Evolutionary conservation across 2,888 invertebrate genomes (phyloP), one percentile per base, ranked within the genome.

Genomic region (Apocheima hispidaria): DNA sequence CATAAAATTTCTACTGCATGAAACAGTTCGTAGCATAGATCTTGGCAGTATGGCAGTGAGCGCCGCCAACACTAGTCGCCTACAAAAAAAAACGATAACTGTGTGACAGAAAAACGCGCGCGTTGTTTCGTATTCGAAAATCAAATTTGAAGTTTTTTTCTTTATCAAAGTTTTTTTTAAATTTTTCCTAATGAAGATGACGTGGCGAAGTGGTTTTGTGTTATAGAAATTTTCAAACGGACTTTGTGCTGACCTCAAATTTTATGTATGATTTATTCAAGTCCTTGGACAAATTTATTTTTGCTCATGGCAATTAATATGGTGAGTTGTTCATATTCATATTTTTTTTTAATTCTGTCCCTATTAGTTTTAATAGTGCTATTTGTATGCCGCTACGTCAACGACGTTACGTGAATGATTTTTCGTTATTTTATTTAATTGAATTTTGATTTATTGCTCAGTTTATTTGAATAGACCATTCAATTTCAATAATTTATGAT

Each of bases 211-310:
- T 79, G 82, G 65, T 73, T 72, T 70, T 70, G 76, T 84, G 84
- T 72, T 73, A 71, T 81, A 79, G 73, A 58, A 68, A 80, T 84
- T 82, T 82, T 87, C 87, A 84, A 88, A 89, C 84, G 89, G 86
- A 87, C 86, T 84, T 75, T 83, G 90, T 85, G 88, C 73, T 82
- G 81, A 82, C 78, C 83, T 84, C 78, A 88, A 87, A 77, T 87
- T 92, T 87, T 90, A 92, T 92, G 92, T 91, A 92, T 92, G 92
- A 92, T 91, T 92, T 92, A 92, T 92, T 90, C 87, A 92, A 91
- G 81, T 87, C 84, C 83, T 87, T 87, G 92, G 92, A 90, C 81
- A 86, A 86, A 86, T 81, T 82, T 90, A 86, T 80, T 88, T 90
- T 90, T 92, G 90, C 90, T 91, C 68, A 84, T 90, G 84, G 92